Base-by-base conservation (phyloP, 2,888 invertebrate genomes). In the Amiota mariae region DNA sequence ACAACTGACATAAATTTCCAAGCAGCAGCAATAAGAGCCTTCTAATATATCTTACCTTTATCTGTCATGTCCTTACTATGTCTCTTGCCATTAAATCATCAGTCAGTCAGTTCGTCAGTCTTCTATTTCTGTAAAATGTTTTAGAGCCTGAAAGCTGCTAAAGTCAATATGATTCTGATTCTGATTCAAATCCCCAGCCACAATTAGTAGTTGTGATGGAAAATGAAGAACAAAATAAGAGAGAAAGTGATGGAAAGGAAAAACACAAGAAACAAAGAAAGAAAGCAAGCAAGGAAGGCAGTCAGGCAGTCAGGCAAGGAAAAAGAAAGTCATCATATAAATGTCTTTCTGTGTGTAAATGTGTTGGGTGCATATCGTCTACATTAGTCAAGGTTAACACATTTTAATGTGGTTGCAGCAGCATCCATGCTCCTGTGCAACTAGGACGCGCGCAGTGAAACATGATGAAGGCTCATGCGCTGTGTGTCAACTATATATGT, bases 311-410 rank as follows among this genome's bases (percentile, higher is more conserved):
- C 36, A 36, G 36, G 8, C 36, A 36, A 36, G 36, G 4, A 2
- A 6, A 36, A 36, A 59, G 20, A 59, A 59, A 59, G 20, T 59
- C 59, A 59, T 59, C 15, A 59, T 59, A 20, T 59, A 59, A 59
- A 59, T 20, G 59, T 59, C 59, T 36, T 36, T 36, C 36, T 36
- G 36, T 6, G 36, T 36, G 36, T 36, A 36, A 36, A 36, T 36
- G 36, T 36, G 36, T 36, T 36, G 36, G 36, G 36, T 36, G 36
- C 36, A 36, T 36, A n/a, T 3, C 54, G 47, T 66, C 18, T 66
- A 48, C 66, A 47, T 68, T 68, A 51, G n/a, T 24, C 67, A 68
- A 68, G 67, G 67, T 68, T 68, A 68, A 68, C 24, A 54, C 51
- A 68, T 68, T 68, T 68, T 68, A 68, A 68, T 68, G 51, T 24